Base-by-base conservation (phyloP, 1,140 invertebrate genomes). In the Coenobita brevimanus region DNA sequence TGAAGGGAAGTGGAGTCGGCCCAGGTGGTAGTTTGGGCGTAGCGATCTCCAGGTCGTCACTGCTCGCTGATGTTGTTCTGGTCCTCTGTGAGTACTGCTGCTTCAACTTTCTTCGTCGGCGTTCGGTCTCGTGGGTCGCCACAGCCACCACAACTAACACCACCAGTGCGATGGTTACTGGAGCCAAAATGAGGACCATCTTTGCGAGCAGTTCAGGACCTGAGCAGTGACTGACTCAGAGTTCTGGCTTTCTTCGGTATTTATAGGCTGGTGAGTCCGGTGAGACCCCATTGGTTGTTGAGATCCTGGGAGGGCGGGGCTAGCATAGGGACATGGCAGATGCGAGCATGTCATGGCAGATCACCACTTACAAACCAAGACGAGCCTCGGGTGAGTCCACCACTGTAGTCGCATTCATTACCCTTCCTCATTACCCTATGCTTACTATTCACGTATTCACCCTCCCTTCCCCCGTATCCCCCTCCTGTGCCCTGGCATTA, bases 1-100 rank as follows among this genome's bases (percentile, higher is more conserved):
- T 93, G 13, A 97, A 84, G 0, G 96, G 96, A 17, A 90, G 30
- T 64, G 82, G 89, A 92, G 94, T 94, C 4, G 95, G 94, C n/a
- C 91, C 92, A 0, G 95, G 95, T 46, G 79, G 76, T 30, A 46
- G 38, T 64, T 71, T 38, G n/a, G 62, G 84, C 33, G 30, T 76
- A 30, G 62, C 84, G 76, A 87, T 87, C 76, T 87, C 84, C 46
- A 87, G 84, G 84, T 87, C 76, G 75, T 87, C 87, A 89, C 71
- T 60, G n/a, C 75, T 71, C 71, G 24, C 33, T 8, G 64, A 24
- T 80, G 57, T 71, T 33, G 73, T 57, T 30, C 64, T 38, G 3
- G 67, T 24, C 43, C 46, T 57, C 73, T 27, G 33, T 50, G 41
- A 60, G 60, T n/a, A 54, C 24, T 50, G 76, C 60, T 88, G 85